phyloP scores from a whole-genome alignment of 1,140 invertebrate species.

The Paracyclopina nana region DNA sequence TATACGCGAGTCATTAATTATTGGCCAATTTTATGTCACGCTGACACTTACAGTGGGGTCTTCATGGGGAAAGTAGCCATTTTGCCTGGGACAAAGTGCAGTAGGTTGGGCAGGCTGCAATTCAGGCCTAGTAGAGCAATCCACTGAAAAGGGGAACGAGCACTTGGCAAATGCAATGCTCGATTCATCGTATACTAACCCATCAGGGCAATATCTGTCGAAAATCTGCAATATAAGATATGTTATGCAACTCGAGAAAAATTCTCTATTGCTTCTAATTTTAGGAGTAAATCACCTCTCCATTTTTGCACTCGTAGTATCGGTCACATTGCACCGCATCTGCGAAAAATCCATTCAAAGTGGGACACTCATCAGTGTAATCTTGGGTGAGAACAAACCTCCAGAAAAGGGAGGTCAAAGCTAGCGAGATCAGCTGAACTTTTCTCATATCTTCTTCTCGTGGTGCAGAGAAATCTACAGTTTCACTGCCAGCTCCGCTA shows the following conservation, averaged over 20 bases:
- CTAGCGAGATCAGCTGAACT: no score
- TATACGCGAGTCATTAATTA: neutral
- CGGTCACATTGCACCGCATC: slow-evolving; percentile 38
- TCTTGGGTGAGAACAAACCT: neutral
- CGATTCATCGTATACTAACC: slow-evolving; percentile 58
- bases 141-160: slow-evolving; percentile 60
- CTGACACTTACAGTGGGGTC: slow-evolving; percentile 30
- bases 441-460: no score
- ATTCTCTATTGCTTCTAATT: neutral
- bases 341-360: slow-evolving; percentile 26
- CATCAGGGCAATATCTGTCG: slow-evolving; percentile 59
- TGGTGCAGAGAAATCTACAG: no score
- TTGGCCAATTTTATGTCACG: neutral
- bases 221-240: neutral
- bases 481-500: no score
- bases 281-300: slow-evolving; percentile 30
- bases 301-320: slow-evolving; percentile 56
- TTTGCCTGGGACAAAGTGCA: slow-evolving; percentile 44
- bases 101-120: slow-evolving; percentile 33
- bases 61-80: slow-evolving; percentile 55
- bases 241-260: neutral
- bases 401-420: neutral
- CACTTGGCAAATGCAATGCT: slow-evolving; percentile 69
- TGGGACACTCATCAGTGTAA: slow-evolving; percentile 23
- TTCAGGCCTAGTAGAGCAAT: slow-evolving; percentile 60